Conservation (phyloP, 2,888 invertebrate genomes). For the Himalopsyche japonica region DNA sequence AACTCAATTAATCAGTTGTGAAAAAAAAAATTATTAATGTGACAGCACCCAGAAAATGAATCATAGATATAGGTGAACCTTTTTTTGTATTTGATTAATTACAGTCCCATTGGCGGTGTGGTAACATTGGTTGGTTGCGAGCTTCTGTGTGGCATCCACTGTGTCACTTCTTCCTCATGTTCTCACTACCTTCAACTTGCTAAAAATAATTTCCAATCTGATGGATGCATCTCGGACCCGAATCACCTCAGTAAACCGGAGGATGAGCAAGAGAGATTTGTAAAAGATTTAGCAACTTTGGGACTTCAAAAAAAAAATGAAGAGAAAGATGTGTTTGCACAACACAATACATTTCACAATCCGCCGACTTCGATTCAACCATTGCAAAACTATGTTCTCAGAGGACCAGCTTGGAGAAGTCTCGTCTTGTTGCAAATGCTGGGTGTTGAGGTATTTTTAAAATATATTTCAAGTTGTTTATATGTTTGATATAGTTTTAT, state of each 20-base stretch:
- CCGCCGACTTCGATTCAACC: constrained; percentile 9
- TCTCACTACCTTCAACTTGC: constrained; percentile 21
- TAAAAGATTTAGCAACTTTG: not conserved
- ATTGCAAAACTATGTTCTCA: constrained; percentile 55
- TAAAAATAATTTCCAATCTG: constrained; percentile 7
- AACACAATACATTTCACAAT: not conserved
- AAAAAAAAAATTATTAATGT: no score
- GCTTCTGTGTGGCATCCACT: constrained; percentile 66
- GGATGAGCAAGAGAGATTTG: not conserved
- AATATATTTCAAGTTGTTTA: not conserved
- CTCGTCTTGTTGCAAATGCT: constrained; percentile 61
- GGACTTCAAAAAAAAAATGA: not conserved
- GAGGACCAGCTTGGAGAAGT: constrained; percentile 66
- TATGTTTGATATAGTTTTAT: not conserved
- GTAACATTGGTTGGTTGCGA: constrained; percentile 67
- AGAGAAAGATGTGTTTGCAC: not conserved
- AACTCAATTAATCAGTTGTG: no score
- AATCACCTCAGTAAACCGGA: not conserved
- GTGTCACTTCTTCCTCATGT: constrained; percentile 52
- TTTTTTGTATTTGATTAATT: constrained; percentile 22
- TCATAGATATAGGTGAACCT: not conserved
- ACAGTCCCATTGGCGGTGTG: constrained; percentile 62
- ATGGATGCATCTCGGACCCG: constrained; percentile 2
- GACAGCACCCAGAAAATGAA: not conserved
- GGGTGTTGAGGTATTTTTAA: constrained; percentile 57